Percentiles rank a stretch among this genome's conserved stretches.
These are phyloP conservation scores for Xiphophorus hellerii DNA, from an alignment of 2,113 vertebrate species.

Conservation along the genomic window DNA sequence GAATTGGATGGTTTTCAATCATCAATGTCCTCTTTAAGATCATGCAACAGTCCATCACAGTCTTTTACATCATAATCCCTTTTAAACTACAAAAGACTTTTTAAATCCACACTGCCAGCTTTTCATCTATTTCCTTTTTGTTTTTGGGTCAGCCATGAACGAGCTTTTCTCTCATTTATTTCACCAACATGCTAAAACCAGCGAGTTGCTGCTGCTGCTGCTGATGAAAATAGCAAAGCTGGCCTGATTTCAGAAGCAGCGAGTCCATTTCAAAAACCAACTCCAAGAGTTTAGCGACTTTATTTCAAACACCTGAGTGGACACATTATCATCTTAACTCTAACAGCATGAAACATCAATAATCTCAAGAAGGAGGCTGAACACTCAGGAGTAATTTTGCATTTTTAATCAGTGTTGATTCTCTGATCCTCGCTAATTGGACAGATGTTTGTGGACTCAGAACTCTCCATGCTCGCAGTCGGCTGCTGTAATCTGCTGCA, in stretches of 20 bases:
- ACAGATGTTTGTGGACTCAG: slow-evolving; percentile 8
- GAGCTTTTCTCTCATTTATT: slow-evolving; percentile 16
- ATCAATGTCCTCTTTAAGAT: neutral
- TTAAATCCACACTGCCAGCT: slow-evolving; percentile 27
- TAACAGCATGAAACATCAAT: slow-evolving; percentile 18
- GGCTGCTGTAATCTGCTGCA: neutral
- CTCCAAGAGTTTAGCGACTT: neutral
- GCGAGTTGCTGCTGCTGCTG: no score
- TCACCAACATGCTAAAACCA: neutral
- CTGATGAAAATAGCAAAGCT: neutral
- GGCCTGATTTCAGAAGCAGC: neutral
- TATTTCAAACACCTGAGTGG: neutral
- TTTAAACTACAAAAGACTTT: slow-evolving; percentile 44
- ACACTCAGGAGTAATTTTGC: slow-evolving; percentile 10
- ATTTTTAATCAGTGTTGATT: slow-evolving; percentile 37
- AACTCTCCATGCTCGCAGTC: neutral
- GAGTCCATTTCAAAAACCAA: neutral
- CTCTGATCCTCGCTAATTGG: slow-evolving; percentile 23
- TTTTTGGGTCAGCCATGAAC: slow-evolving; percentile 57
- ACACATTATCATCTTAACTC: neutral
- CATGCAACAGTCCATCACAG: neutral
- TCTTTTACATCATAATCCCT: slow-evolving; percentile 22
- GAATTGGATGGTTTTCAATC: neutral
- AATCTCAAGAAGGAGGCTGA: slow-evolving; percentile 6
- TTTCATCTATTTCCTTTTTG: slow-evolving; percentile 45